These are phyloP conservation scores for Bedellia somnulentella DNA, from an alignment of 2,888 invertebrate genomes.

Conservation along the genomic window DNA sequence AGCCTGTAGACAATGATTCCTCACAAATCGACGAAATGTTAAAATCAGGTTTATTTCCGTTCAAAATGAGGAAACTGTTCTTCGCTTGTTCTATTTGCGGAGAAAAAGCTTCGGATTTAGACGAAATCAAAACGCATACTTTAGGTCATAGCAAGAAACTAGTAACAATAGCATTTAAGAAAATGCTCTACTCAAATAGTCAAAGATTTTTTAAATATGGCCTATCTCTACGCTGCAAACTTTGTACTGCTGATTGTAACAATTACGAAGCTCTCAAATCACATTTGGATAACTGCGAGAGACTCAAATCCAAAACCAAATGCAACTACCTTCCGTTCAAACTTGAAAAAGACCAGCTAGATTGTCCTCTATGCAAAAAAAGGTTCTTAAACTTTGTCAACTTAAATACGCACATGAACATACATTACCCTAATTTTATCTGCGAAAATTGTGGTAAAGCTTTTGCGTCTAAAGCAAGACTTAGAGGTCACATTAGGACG, in stretches of 20 bases:
- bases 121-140: constrained; percentile 29
- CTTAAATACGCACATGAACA: constrained; percentile 53
- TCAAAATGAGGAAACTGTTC: constrained; percentile 31
- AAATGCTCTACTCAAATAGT: constrained; percentile 32
- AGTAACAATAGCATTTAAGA: constrained; percentile 33
- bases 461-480: constrained; percentile 49
- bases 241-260: constrained; percentile 27
- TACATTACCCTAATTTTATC: constrained; percentile 50
- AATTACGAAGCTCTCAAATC: constrained; percentile 26
- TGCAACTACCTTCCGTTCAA: constrained; percentile 45
- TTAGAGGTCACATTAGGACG: constrained; percentile 51
- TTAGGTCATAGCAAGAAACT: constrained; percentile 25
- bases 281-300: constrained; percentile 29
- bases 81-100: constrained; percentile 35
- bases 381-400: constrained; percentile 41
- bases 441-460: constrained; percentile 57
- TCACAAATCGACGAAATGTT: constrained; percentile 30
- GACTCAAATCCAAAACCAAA: constrained; percentile 17
- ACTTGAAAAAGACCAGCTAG: constrained; percentile 42
- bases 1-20: constrained; percentile 14
- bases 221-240: constrained; percentile 27
- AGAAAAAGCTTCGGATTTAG: constrained; percentile 24
- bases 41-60: constrained; percentile 32
- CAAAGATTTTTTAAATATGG: constrained; percentile 28
- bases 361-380: constrained; percentile 44